phyloP scores from a whole-genome alignment of 2,797 vertebrate species.

The Taeniopygia guttata region DNA sequence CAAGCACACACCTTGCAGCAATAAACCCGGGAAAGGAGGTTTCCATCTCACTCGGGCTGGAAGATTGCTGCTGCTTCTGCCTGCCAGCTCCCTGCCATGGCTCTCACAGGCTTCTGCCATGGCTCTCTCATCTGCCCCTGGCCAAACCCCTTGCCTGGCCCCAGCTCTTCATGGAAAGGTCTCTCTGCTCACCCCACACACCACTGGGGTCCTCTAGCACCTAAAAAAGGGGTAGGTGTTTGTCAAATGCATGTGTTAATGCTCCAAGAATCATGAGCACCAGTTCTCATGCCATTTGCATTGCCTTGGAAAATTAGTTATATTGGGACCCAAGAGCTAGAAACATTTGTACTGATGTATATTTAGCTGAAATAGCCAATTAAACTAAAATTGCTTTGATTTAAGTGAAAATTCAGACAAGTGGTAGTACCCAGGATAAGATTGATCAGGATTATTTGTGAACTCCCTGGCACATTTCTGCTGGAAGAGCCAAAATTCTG shows the following conservation, averaged over 20 bases:
- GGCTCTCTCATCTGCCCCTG: background rate
- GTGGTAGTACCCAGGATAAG: background rate
- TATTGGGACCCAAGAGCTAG: background rate
- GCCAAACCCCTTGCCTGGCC: background rate
- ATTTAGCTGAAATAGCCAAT: conserved; percentile 23
- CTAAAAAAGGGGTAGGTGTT: background rate
- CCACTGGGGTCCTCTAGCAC: fast-evolving
- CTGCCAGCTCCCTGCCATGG: background rate
- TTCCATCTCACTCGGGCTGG: background rate
- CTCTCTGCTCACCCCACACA: background rate
- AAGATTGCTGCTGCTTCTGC: background rate
- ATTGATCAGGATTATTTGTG: conserved; percentile 10
- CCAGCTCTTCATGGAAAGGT: background rate
- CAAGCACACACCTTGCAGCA: background rate
- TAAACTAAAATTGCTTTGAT: conserved; percentile 7
- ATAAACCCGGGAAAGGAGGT: background rate
- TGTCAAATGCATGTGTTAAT: background rate
- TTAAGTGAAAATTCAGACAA: conserved; percentile 32
- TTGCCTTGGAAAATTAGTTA: conserved; percentile 2
- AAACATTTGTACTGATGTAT: background rate
- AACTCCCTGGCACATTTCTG: background rate
- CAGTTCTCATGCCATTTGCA: background rate
- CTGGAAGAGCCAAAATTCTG: conserved; percentile 1
- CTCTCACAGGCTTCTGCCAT: background rate
- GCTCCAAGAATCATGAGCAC: background rate